phyloP scores from a whole-genome alignment of 2,797 vertebrate genomes.

The Siniperca undulata region DNA sequence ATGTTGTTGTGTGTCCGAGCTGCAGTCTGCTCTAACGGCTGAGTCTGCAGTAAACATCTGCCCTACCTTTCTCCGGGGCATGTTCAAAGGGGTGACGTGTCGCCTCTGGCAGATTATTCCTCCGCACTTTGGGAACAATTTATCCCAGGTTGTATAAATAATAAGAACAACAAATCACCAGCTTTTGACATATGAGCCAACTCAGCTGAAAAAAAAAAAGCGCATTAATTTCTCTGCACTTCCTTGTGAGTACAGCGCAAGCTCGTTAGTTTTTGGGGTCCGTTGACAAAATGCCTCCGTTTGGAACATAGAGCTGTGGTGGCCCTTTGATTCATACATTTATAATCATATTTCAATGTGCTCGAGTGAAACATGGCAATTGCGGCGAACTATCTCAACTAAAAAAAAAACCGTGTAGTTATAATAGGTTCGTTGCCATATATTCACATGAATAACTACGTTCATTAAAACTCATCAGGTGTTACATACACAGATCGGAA shows the following conservation, averaged over 20 bases:
- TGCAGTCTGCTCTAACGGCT: conserved; percentile 34
- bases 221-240: conserved; percentile 69
- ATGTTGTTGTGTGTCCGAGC: conserved; percentile 58
- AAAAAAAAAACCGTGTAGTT: not conserved
- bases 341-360: not conserved
- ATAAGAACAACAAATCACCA: not conserved
- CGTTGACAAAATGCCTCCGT: conserved; percentile 66
- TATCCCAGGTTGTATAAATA: not conserved
- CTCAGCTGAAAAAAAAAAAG: conserved; percentile 63
- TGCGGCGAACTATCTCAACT: fast-evolving
- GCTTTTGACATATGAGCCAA: conserved; percentile 49
- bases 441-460: not conserved
- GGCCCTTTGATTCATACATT: not conserved
- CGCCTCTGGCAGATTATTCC: not conserved
- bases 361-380: fast-evolving
- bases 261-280: conserved; percentile 41
- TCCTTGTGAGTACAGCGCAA: conserved; percentile 61
- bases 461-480: not conserved
- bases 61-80: conserved; percentile 84
- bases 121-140: not conserved
- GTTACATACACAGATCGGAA: not conserved
- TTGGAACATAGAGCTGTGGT: conserved; percentile 8
- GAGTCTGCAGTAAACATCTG: conserved; percentile 26
- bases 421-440: not conserved
- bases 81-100: conserved; percentile 39